Conservation (phyloP, 2,888 invertebrate species). For the Quadroppia sp. region DNA sequence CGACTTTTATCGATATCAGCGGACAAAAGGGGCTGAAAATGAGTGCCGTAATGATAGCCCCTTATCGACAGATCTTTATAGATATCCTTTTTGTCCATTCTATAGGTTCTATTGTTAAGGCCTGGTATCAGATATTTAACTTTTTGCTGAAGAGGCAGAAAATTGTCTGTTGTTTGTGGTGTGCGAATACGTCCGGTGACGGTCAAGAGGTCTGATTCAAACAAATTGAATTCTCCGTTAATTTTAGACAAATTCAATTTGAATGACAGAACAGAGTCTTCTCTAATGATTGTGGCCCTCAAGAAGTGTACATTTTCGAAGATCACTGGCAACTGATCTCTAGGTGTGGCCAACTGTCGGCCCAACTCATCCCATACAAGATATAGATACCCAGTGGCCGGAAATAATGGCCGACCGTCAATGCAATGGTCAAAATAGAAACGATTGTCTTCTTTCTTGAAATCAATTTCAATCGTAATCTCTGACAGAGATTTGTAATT, state of each 20-base stretch:
- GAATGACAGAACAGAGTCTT: conserved; percentile 66
- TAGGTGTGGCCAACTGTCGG: conserved; percentile 62
- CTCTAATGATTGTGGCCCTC: conserved; percentile 85
- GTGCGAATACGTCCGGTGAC: conserved; percentile 51
- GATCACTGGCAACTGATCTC: conserved; percentile 60
- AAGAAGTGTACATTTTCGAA: conserved; percentile 63
- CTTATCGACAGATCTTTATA: conserved; percentile 80
- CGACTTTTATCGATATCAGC: conserved; percentile 64
- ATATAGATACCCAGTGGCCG: conserved; percentile 57
- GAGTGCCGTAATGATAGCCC: conserved; percentile 77
- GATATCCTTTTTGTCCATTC: conserved; percentile 59
- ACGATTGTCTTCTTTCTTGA: conserved; percentile 51
- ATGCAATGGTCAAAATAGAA: conserved; percentile 67
- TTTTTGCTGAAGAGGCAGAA: not conserved
- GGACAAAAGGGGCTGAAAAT: conserved; percentile 71
- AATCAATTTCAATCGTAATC: conserved; percentile 66
- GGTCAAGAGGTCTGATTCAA: conserved; percentile 51
- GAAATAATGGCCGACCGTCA: conserved; percentile 57
- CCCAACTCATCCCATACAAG: conserved; percentile 81
- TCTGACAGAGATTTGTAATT: conserved; percentile 69
- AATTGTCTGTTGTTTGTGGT: conserved; percentile 50
- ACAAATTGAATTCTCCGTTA: conserved; percentile 54
- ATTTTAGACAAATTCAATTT: conserved; percentile 61
- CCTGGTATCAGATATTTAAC: conserved; percentile 37
- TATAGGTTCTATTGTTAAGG: conserved; percentile 50